Base-by-base conservation (phyloP, 2,113 vertebrate species). In the Meleagris gallopavo region DNA sequence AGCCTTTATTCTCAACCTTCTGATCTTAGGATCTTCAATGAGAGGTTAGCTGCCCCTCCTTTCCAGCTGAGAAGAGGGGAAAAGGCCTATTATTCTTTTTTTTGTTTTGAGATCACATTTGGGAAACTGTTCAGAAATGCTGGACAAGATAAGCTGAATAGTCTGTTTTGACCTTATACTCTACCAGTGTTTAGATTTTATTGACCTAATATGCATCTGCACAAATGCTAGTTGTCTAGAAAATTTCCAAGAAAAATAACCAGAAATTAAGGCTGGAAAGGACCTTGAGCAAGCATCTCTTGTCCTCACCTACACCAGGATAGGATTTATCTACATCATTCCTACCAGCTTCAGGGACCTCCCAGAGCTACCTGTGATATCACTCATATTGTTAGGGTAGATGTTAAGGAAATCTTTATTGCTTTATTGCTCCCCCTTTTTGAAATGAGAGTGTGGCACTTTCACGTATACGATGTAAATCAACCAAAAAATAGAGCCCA, bases 101-200 rank as follows among this genome's bases (percentile, higher is more conserved):
- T 64, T 66, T 65, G 29, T 45, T 57, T 61, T 64, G 83, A 92
- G 70, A 66, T 86, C 66, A 75, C 54, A 64, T 40, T 79, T 79
- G 94, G 70, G 77, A 89, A 92, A 73, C 75, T 32, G 17, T 65
- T 89, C 74, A 93, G 62, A 87, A 94, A 82, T 1, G 2, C 77
- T 92, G 77, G 77, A 90, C 80, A 69, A 94, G 89, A 94, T 95
- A 97, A 97, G 88, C 83, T 84, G 43, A 92, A 71, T 40, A 57
- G 61, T 83, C 70, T 82, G 1, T 81, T 90, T 90, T 78, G 86
- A 93, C 92, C 69, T 86, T 76, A 84, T 52, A 75, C 32, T 90
- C 40, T 79, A 82, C n/a, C 0, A 1, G 4, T 84, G 40, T 89
- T 95, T 93, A 57, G n/a, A 45, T 94, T 92, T 90, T 93, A 57